Percentiles rank a stretch among this genome's conserved stretches.
These are phyloP conservation scores for Gobionotothen gibberifrons DNA, from an alignment of 2,797 vertebrate genomes.

Conservation along the genomic window DNA sequence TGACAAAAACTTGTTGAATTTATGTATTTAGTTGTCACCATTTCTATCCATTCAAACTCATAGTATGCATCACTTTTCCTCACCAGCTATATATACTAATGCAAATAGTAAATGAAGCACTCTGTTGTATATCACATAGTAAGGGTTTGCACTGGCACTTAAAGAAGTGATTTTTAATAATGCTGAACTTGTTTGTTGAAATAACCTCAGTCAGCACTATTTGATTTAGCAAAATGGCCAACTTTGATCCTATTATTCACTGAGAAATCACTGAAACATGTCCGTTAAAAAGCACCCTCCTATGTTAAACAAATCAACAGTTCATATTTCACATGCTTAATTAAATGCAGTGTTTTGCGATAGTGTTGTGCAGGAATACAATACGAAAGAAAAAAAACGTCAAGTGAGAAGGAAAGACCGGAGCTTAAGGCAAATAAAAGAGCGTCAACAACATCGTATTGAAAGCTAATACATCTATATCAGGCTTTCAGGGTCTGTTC, in stretches of 20 bases:
- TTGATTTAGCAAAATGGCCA: constrained; percentile 31
- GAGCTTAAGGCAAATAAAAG: constrained; percentile 55
- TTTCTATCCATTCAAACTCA: neutral
- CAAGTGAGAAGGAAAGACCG: constrained; percentile 33
- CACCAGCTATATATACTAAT: neutral
- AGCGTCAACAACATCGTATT: constrained; percentile 55
- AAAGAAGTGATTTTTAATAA: constrained; percentile 27
- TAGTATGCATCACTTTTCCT: neutral
- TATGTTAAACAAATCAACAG: constrained; percentile 36
- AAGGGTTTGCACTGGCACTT: neutral
- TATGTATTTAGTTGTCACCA: neutral
- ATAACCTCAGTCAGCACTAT: constrained; percentile 14
- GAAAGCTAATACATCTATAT: constrained; percentile 64
- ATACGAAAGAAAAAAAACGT: constrained; percentile 28
- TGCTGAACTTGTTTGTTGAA: constrained; percentile 14
- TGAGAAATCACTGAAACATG: constrained; percentile 13
- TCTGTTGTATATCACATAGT: neutral
- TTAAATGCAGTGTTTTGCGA: constrained; percentile 10
- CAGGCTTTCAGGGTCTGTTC: constrained; percentile 57
- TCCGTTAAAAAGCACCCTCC: constrained; percentile 18
- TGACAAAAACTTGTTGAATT: neutral
- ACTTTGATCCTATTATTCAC: constrained; percentile 35
- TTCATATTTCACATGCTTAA: constrained; percentile 32
- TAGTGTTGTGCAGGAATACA: constrained; percentile 24
- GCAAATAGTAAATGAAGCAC: neutral